phyloP scores from a whole-genome alignment of 2,888 invertebrate species.

The Cetonia aurata region DNA sequence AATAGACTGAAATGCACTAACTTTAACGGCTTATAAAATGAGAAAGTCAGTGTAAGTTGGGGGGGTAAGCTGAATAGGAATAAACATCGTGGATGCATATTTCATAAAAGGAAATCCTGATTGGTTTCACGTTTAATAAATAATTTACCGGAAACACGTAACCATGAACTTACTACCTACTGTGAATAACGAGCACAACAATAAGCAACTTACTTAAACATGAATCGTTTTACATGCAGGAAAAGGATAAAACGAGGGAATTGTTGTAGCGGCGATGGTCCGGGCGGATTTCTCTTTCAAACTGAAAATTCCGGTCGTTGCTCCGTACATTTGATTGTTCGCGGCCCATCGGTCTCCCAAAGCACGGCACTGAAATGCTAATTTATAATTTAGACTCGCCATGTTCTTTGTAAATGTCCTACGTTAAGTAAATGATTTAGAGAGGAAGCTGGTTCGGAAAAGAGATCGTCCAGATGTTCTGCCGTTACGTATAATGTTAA shows the following conservation, averaged over 20 bases:
- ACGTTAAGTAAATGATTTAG: conserved; percentile 43
- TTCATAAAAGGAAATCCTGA: conserved; percentile 18
- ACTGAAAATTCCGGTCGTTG: conserved; percentile 54
- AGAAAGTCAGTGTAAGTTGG: no score
- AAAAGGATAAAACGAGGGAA: conserved; percentile 34
- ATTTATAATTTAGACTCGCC: conserved; percentile 42
- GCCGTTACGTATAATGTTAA: conserved; percentile 28
- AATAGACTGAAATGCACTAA: no score
- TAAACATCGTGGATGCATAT: conserved; percentile 5
- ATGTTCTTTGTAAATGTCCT: conserved; percentile 42
- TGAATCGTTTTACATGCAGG: conserved; percentile 40
- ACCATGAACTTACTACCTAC: conserved; percentile 29
- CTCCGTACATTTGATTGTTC: conserved; percentile 58
- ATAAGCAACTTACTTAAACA: conserved; percentile 41
- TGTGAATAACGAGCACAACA: conserved; percentile 32
- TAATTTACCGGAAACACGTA: conserved; percentile 35
- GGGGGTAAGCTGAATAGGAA: no score
- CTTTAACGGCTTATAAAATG: no score
- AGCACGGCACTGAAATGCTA: conserved; percentile 42
- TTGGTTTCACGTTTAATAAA: conserved; percentile 38
- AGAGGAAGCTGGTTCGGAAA: conserved; percentile 31
- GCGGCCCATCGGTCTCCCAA: conserved; percentile 56
- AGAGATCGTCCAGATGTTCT: conserved; percentile 38
- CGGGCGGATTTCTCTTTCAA: conserved; percentile 46
- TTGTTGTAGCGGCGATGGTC: conserved; percentile 40